Percentiles rank a stretch among this genome's conserved stretches.
These are phyloP conservation scores for Hypolimnas misippus DNA, from an alignment of 2,888 invertebrate genomes.

Conservation along the genomic window DNA sequence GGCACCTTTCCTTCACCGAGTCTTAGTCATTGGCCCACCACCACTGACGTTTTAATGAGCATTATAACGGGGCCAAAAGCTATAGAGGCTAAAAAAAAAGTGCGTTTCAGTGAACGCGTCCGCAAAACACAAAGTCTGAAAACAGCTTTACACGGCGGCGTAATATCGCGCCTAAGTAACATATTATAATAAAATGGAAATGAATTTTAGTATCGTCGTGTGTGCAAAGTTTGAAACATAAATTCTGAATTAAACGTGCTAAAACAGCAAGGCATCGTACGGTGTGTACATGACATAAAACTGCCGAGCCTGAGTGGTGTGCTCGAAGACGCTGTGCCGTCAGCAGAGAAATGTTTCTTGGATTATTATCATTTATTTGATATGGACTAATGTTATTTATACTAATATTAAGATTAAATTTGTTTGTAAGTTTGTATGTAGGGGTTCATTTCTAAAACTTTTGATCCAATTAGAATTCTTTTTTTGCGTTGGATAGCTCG, in stretches of 20 bases:
- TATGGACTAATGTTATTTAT: background rate
- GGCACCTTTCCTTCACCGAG: too few relatives aligned
- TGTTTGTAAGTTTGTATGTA: too few relatives aligned
- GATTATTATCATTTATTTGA: background rate
- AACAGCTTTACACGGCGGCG: background rate
- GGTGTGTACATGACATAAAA: conserved; percentile 39
- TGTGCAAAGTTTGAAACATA: conserved; percentile 35
- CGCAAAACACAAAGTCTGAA: conserved; percentile 1
- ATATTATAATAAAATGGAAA: conserved; percentile 19
- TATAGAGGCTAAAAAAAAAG: too few relatives aligned
- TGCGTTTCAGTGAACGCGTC: background rate
- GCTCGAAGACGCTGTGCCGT: conserved; percentile 29
- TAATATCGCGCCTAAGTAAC: conserved; percentile 21
- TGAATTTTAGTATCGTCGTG: conserved; percentile 32
- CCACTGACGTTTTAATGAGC: too few relatives aligned
- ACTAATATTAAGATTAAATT: too few relatives aligned
- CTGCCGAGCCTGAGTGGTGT: conserved; percentile 28
- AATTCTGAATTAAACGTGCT: conserved; percentile 34
- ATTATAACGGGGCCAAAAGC: too few relatives aligned
- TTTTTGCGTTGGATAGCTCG: too few relatives aligned
- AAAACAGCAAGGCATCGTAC: conserved; percentile 30
- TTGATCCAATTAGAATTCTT: too few relatives aligned
- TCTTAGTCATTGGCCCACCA: too few relatives aligned
- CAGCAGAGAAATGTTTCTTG: background rate
- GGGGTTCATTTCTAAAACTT: too few relatives aligned